Base-by-base conservation (phyloP, 2,113 vertebrate species). In the Perca schrenkii region DNA sequence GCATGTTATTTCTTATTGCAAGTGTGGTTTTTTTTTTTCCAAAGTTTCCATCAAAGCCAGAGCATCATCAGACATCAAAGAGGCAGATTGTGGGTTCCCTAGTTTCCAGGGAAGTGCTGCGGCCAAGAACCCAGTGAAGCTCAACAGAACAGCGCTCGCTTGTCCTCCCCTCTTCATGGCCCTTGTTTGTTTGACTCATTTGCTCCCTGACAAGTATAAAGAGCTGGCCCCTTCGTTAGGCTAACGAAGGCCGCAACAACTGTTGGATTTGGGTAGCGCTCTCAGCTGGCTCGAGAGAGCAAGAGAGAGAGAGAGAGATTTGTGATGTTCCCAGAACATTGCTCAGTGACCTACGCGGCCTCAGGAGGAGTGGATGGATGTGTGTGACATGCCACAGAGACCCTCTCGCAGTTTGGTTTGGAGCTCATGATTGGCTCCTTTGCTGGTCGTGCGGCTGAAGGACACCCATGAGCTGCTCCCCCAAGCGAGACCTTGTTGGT, bases 171-270 rank as follows among this genome's bases (percentile, higher is more conserved):
- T 91, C 88, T 87, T 88, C 85, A 84, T 88, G 85, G 90, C 89
- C 85, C 86, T 92, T 92, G 93, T 94, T 93, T 92, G 91, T 93
- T 94, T 94, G 92, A 93, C 88, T 94, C 89, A 94, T 94, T 94
- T 94, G 91, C 89, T 94, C 90, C 77, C 89, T 94, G 94, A 94
- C 94, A 92, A 89, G 91, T 88, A 93, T 90, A 92, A 92, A 92
- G 92, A 89, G 86, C 90, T 80, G 74, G 79, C 92, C 94, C 89
- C 91, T 90, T 95, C 89, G 89, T 94, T 94, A 94, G 88, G 84
- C 91, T 95, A 95, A 94, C 92, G 92, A 94, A 94, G 93, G 80
- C 87, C 86, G 61, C 90, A 91, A 92, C 93, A 94, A 95, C 93
- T 93, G 90, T 92, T 92, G 91, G 87, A 89, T 91, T 90, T 93